Base-by-base conservation (phyloP, 2,113 vertebrate species). In the Noctilio leporinus region DNA sequence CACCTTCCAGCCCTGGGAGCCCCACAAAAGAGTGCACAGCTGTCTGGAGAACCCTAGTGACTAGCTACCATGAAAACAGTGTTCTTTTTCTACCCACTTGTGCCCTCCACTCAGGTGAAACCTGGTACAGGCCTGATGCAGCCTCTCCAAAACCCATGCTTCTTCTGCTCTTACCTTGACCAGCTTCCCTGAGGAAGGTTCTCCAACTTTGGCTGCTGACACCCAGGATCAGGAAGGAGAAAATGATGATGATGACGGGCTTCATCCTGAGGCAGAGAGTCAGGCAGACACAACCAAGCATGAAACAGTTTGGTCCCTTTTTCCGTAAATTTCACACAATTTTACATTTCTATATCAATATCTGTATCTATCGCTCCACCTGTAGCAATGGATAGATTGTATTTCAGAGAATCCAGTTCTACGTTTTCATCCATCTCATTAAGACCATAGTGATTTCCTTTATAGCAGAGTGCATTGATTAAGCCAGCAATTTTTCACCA, bases 241-340 rank as follows among this genome's bases (percentile, higher is more conserved):
- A 51, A 40, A 95, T 10, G 38, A 97, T 17, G 75, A 53, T 62
- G 2, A 15, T 26, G 40, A 22, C 72, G 51, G 92, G 77, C 82
- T 97, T 97, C 96, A 96, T 95, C 43, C 11, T 88, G 86, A 82
- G 55, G 22, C 33, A 85, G 28, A 33, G 24, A 83, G 30, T 28
- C n/a, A 78, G 35, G 55, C 2, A 64, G 72, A 85, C 62, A 78
- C 65, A 85, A 45, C 1, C 51, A 76, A 35, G 4, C 2, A 43
- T 76, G 51, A 75, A 19, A 9, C 0, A 11, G 5, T 22, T 72
- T 86, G 64, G 47, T 17, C 15, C 10, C 15, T 33, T 19, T 47
- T 75, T 10, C 33, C 15, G 38, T 35, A 78, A 87, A 35, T 15
- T 10, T 38, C 47, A 19, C 72, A 73, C 59, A 24, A 28, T 59